Evolutionary conservation across 2,797 vertebrate species (phyloP), one percentile per base, ranked within the genome.

Genomic region (Manis javanica): DNA sequence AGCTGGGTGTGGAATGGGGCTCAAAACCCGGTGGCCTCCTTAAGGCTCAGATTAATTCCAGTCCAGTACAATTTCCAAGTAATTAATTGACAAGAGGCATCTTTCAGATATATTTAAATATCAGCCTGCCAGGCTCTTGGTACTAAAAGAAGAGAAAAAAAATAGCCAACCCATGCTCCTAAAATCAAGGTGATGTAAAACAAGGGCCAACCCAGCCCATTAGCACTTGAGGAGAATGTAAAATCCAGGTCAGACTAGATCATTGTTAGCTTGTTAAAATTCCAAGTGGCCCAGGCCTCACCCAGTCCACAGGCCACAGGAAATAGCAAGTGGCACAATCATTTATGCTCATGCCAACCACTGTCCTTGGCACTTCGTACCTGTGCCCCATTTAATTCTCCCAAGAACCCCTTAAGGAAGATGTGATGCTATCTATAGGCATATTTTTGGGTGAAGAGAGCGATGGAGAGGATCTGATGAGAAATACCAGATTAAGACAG

Each of bases 91-190:
- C n/a, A 64, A 96, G 74, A 79, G 63, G 71, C 71, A 91, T 93
- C 77, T 95, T 87, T 94, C 75, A 91, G 92, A 87, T 92, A 95
- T 94, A 95, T 97, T 91, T 53, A 96, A 97, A 93, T 91, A 95
- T 87, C 72, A 95, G 51, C 57, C 86, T 95, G 72, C 84, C 53
- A 14, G 29, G 37, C 24, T 91, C 51, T 90, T 46, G 51, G 86
- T 95, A 63, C 91, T 94, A 78, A 91, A 94, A 78, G 79, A 82
- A 26, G 21, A 90, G 55, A 91, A 95, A 89, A 92, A 94, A 92
- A 78, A 61, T 53, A 89, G 87, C 66, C 68, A 94, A 88, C 57
- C 82, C 79, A 95, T 90, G 66, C 83, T 94, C 66, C 64, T 94
- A 75, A 96, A 91, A 79, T 87, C 95, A 96, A 97, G 86, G 92